These are phyloP conservation scores for Habrosyne pyritoides DNA, from an alignment of 2,888 invertebrate genomes.

Conservation along the genomic window DNA sequence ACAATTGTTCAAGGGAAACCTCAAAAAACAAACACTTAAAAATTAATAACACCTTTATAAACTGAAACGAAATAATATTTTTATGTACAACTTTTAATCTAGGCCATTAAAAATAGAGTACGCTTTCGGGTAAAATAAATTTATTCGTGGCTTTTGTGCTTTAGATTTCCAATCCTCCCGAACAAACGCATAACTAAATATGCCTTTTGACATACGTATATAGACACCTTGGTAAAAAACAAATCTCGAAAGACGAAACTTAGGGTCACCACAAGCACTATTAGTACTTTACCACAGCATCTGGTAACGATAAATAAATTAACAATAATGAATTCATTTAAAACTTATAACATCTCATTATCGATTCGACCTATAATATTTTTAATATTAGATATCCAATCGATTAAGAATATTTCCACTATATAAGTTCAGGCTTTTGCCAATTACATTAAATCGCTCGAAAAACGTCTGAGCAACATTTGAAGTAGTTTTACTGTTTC, in stretches of 20 bases:
- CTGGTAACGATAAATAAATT: neutral
- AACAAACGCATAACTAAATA: neutral
- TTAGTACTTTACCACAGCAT: neutral
- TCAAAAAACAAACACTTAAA: slow-evolving; percentile 57
- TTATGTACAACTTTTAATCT: slow-evolving; percentile 51
- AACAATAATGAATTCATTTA: neutral
- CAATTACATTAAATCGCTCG: neutral
- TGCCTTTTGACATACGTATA: neutral
- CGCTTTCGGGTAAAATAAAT: neutral
- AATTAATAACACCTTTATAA: slow-evolving; percentile 52
- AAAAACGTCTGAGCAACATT: too few species aligned
- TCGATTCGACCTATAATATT: neutral
- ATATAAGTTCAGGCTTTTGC: too few species aligned
- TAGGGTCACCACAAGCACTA: too few species aligned
- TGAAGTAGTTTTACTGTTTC: too few species aligned
- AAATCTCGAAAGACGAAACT: neutral
- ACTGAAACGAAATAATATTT: slow-evolving; percentile 46
- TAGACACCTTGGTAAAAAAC: neutral
- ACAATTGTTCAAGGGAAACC: slow-evolving; percentile 58
- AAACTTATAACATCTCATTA: neutral
- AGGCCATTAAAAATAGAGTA: neutral
- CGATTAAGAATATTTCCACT: too few species aligned
- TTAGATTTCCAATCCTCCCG: neutral
- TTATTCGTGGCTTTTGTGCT: neutral
- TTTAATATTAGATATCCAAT: too few species aligned